Conservation (phyloP, 2,888 invertebrate genomes). For the Acheta domesticus region DNA sequence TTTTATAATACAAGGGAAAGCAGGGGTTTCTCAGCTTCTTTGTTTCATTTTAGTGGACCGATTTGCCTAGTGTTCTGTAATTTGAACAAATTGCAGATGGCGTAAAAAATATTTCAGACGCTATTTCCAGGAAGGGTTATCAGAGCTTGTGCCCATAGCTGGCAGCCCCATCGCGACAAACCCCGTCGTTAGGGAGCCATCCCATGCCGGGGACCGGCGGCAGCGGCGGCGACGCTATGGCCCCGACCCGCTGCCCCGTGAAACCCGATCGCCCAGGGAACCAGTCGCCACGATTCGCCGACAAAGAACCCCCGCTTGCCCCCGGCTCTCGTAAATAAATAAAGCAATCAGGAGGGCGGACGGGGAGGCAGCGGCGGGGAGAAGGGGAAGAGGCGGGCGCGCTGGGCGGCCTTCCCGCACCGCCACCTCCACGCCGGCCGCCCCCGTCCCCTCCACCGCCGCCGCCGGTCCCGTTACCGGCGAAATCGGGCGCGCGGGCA, state of each 20-base stretch:
- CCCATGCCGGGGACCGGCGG: too few relatives aligned
- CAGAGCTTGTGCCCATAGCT: too few relatives aligned
- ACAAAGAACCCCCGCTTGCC: neutral
- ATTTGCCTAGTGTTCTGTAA: too few relatives aligned
- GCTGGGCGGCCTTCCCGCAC: conserved; percentile 4
- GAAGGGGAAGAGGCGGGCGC: neutral
- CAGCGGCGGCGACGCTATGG: neutral
- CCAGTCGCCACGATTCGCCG: neutral
- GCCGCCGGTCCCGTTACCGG: neutral
- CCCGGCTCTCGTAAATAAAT: neutral
- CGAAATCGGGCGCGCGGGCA: neutral
- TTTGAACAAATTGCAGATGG: too few relatives aligned
- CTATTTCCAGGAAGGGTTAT: too few relatives aligned
- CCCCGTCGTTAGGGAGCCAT: neutral
- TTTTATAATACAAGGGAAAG: too few relatives aligned
- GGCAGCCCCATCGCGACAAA: too few relatives aligned
- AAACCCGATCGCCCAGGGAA: conserved; percentile 6
- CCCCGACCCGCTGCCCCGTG: neutral
- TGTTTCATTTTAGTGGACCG: too few relatives aligned
- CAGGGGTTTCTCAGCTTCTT: too few relatives aligned
- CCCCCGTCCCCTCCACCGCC: neutral
- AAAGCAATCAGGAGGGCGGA: neutral
- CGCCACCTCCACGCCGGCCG: neutral
- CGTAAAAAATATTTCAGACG: too few relatives aligned
- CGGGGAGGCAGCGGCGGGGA: neutral